Base-by-base conservation (phyloP, 2,888 invertebrate species). In the Leptopilina drosophilae region DNA sequence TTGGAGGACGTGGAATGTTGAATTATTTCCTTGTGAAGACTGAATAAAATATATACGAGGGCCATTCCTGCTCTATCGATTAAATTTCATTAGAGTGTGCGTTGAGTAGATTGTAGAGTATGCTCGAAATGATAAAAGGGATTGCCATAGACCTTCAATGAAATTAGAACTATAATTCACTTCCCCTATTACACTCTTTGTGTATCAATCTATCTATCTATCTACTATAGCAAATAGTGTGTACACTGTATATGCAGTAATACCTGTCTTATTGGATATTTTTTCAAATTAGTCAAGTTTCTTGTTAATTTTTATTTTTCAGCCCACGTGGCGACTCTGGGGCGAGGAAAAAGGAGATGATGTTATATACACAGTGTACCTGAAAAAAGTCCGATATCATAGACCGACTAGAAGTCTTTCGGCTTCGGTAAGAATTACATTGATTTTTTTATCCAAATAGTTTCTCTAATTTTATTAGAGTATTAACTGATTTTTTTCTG, bases 291-390 rank as follows among this genome's bases (percentile, higher is more conserved):
- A 26, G 9, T 64, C n/a, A 76, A 64, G 33, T n/a, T 15, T 65
- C 14, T 15, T 14, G 53, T 93, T 92, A 93, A 9, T 15, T 12
- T 65, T 93, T 92, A 95, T 94, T 92, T 95, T 96, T 94, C 96
- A 97, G 96, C 97, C 97, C 94, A 97, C 97, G 94, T 98, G 97
- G 97, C 96, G 98, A 94, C 96, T 98, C 94, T 99, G 99, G 98
- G 98, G 99, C 93, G 99, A 99, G 94, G 99, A 99, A 94, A 95
- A 96, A 92, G 96, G 97, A 91, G 97, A 97, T 90, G 98, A 98
- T 92, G 98, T 98, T 89, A 95, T 99, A 91, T 99, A 98, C 93
- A 97, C 98, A 83, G 98, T 99, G 89, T 99, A 98, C 93, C 95
- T 99, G 93, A 99, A 99, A 94, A 99, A 99, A 94, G 99, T 99